Base-by-base conservation (phyloP, 2,113 vertebrate genomes). In the Ctenodactylus gundi region DNA sequence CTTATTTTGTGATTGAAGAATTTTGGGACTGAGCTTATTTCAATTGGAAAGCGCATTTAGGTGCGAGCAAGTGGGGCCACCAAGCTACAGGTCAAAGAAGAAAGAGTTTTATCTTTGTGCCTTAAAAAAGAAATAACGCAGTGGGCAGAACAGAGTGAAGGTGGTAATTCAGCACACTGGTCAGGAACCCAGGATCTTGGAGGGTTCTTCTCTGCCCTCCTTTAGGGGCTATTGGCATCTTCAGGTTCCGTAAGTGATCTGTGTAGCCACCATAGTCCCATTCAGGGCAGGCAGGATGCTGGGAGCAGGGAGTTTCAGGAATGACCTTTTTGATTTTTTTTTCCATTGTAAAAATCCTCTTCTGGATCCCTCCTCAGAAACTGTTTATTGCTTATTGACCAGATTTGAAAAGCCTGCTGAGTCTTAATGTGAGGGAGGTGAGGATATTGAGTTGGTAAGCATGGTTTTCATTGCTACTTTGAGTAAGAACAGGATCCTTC, bases 1-100 rank as follows among this genome's bases (percentile, higher is more conserved):
- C 51, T 91, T 67, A 36, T 72, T 9, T 70, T 85, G 62, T 64
- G 68, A 86, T 18, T 60, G 27, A 77, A 67, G 36, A 75, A 82
- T 41, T 78, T 93, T 55, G 36, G 53, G 70, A 70, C 5, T 39
- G 29, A 90, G 55, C 20, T 93, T 88, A 53, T 77, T 91, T 93
- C 31, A 62, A 29, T 78, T 67, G 72, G 27, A 91, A 86, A 92
- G 55, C 80, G 2, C 41, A n/a, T 41, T 82, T 92, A 77, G 21
- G 23, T 92, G 10, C 36, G 60, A 85, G 29, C 51, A 82, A 64
- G n/a, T 73, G 46, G 14, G 18, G 83, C 51, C 62, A 51, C 57
- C 13, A 89, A 55, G 68, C 4, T 72, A 94, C 49, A 20, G 41
- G 49, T 89, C 87, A 29, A 64, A 87, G 82, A 60, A 57, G 9